Percentiles rank a stretch among this genome's conserved stretches.
phyloP scores from a whole-genome alignment of 2,888 invertebrate genomes.

The Drosophila ezoana region DNA sequence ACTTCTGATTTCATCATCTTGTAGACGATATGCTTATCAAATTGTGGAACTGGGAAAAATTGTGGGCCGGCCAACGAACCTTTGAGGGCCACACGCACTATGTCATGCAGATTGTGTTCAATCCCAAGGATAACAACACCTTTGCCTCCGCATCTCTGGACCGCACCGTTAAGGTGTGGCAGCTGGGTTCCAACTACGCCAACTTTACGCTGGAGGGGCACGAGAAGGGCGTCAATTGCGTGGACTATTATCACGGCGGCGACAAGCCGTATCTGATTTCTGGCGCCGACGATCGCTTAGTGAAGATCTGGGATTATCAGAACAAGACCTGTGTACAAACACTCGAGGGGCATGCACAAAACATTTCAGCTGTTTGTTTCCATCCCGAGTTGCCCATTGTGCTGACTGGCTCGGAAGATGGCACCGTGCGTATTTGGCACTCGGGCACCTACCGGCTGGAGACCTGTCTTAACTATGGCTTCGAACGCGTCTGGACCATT shows the following conservation, averaged over 20 bases:
- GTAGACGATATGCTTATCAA: constrained; percentile 99
- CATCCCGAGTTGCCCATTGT: constrained; percentile 99
- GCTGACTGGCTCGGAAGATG: constrained; percentile 98
- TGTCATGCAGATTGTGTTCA: constrained; percentile 99
- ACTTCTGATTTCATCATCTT: constrained; percentile 5
- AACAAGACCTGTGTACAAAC: constrained; percentile 99
- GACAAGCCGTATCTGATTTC: constrained; percentile 99
- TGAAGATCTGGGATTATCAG: constrained; percentile 99
- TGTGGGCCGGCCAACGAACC: constrained; percentile 98
- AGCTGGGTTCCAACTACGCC: constrained; percentile 97
- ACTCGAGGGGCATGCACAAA: constrained; percentile 98
- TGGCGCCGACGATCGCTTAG: constrained; percentile 98
- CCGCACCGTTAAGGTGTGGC: constrained; percentile 99
- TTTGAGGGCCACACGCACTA: constrained; percentile 99
- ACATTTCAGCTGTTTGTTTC: constrained; percentile 97
- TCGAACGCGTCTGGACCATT: constrained; percentile 99
- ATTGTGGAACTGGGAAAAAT: constrained; percentile 99
- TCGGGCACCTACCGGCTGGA: constrained; percentile 99
- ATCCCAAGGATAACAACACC: constrained; percentile 99
- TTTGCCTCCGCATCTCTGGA: constrained; percentile 99
- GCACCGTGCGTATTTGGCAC: constrained; percentile 99
- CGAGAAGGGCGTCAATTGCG: constrained; percentile 99
- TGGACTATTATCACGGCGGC: constrained; percentile 99
- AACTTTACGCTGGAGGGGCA: constrained; percentile 99
- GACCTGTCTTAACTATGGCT: constrained; percentile 98